Evolutionary conservation across 2,797 vertebrate species (phyloP), one percentile per base, ranked within the genome.

Genomic region (Chloroceryle amazona): DNA sequence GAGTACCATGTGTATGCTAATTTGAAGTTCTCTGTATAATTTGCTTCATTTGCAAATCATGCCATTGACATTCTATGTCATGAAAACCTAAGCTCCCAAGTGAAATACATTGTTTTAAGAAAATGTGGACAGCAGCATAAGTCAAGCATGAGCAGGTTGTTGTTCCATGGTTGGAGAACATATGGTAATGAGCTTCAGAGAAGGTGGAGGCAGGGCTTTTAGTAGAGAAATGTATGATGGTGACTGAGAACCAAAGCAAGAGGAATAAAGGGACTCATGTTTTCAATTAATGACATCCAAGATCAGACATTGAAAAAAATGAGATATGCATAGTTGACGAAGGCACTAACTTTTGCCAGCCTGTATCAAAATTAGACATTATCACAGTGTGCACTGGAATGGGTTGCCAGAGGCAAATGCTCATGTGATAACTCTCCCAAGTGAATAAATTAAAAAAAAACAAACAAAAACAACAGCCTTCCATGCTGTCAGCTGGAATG

Each of bases 81-180:
- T 60, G 52, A 49, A 90, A 85, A 72, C 55, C 26, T 62, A 79
- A 93, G 33, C 19, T 91, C 19, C 44, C 10, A 10, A 78, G 55
- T 65, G 44, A 93, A 93, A 91, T 86, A 83, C 13, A 47, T 88
- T 92, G 73, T 81, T 89, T 95, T 82, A 93, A 84, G 81, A 80
- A 91, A 89, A 83, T 49, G 11, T 91, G 81, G 72, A 79, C 74
- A 89, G 68, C 71, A 91, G 65, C 74, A 93, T 92, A 95, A 97
- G 85, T 90, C 72, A 92, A 83, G 42, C 65, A 55, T 0, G 2
- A 86, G 42, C 22, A 87, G 35, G 46, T 81, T 0, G 0, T 57
- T 76, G 65, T 84, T 96, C 71, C 19, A 15, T 66, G 52, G 31
- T 71, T 7, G 7, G 52, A 81, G 31, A 95, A 49, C 44, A 41